Evolutionary conservation across 2,113 vertebrate genomes (phyloP), one percentile per base, ranked within the genome.

Genomic region (Calyptomena viridis): DNA sequence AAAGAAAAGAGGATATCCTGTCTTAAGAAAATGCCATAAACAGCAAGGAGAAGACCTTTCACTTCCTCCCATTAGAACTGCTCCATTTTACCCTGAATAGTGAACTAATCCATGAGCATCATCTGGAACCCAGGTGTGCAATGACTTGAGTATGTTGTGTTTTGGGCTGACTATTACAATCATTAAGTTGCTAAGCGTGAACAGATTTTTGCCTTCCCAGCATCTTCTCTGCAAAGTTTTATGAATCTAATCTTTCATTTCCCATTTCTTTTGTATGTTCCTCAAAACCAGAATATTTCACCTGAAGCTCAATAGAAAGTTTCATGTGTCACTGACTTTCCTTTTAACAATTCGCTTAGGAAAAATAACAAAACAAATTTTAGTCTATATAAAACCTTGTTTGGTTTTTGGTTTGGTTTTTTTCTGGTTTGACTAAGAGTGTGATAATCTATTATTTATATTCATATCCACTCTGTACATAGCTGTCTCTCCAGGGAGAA

Each of bases 371-470:
- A 72, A 91, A 90, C 17, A 93, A 66, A 74, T 74, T 86, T 82
- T 63, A 78, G 5, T 64, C 66, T 75, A 17, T 44, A 40, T 81
- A 60, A 90, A 92, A 27, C 9, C 6, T 6, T 49, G n/a, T 47
- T 19, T 10, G 40, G 39, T 28, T 64, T 50, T 44, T 44, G 42
- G 6, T 37, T 52, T 62, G 21, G 53, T 28, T 12, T 39, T 37
- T 2, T 44, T 11, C 33, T 81, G 55, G 60, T 89, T 93, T 91
- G 56, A 75, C 80, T 87, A 86, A 80, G 87, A 92, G 52, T 78
- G 33, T 64, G 81, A 75, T 81, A 75, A 95, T 96, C 80, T 90
- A 91, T 95, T 94, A 91, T 95, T 96, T 94, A 89, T 92, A 81
- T 49, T 49, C 21, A 15, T 81, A 93, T 63, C 39, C 55, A 72